A percentile compares a stretch with the other conserved stretches of the same genome.
Conservation (phyloP, 2,888 invertebrate species). For the Cephalotes varians region DNA sequence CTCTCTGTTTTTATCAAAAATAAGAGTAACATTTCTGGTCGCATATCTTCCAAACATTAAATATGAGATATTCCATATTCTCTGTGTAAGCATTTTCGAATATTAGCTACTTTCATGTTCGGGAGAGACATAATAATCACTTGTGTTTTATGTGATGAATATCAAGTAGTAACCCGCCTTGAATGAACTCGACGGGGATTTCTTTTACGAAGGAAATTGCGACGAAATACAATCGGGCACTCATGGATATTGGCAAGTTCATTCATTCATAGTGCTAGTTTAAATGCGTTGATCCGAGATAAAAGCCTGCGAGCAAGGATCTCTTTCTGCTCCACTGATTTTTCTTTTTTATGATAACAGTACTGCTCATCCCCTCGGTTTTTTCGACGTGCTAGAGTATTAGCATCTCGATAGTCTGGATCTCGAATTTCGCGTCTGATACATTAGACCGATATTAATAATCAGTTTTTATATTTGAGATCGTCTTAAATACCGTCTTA, state of each 20-base stretch:
- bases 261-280: conserved; percentile 34
- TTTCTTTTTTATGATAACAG: conserved; percentile 9
- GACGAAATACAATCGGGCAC: conserved; percentile 21
- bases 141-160: background rate
- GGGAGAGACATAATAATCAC: background rate
- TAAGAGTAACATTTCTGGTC: background rate
- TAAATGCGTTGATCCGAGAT: conserved; percentile 46
- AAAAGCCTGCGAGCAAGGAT: conserved; percentile 2
- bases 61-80: background rate
- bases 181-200: conserved; percentile 5
- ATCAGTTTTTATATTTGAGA: no score
- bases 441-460: background rate
- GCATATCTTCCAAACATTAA: background rate
- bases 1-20: background rate
- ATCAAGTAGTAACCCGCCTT: background rate
- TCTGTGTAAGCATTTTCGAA: background rate
- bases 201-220: conserved; percentile 23
- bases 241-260: conserved; percentile 42
- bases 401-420: background rate
- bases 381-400: background rate
- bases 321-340: background rate
- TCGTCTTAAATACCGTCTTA: no score
- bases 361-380: background rate
- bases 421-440: background rate
- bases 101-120: background rate